Evolutionary conservation across 2,888 invertebrate genomes (phyloP).

Genomic region (Allacma fusca): DNA sequence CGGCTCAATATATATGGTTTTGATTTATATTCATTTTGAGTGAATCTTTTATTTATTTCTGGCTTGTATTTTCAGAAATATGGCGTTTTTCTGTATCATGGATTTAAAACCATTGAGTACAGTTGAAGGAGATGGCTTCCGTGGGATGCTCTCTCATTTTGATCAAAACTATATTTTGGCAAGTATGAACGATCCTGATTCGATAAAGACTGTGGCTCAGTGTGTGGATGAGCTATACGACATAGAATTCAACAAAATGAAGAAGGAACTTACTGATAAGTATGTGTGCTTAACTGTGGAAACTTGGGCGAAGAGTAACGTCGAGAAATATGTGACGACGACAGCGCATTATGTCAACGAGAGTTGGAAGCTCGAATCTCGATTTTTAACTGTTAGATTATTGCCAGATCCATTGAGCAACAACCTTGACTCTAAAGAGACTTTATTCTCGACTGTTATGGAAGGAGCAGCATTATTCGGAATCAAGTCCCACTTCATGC

Average conservation of each 20-base stretch:
- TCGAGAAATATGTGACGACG: slow-evolving; percentile 29
- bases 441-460: slow-evolving; percentile 13
- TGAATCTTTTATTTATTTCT: too few species aligned
- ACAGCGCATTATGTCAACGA: slow-evolving; percentile 27
- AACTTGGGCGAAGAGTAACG: slow-evolving; percentile 34
- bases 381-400: slow-evolving; percentile 17
- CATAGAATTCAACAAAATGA: slow-evolving; percentile 32
- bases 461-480: slow-evolving; percentile 22
- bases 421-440: not conserved
- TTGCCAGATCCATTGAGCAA: slow-evolving; percentile 14
- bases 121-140: slow-evolving; percentile 43
- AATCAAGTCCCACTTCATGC: slow-evolving; percentile 11
- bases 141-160: slow-evolving; percentile 41
- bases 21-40: slow-evolving; percentile 5
- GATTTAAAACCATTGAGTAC: slow-evolving; percentile 44
- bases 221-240: slow-evolving; percentile 46
- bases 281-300: slow-evolving; percentile 32
- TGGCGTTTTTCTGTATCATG: slow-evolving; percentile 46
- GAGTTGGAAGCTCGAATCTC: slow-evolving; percentile 25
- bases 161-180: slow-evolving; percentile 41
- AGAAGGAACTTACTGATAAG: slow-evolving; percentile 35
- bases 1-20: not conserved
- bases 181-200: slow-evolving; percentile 22
- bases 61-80: slow-evolving; percentile 43
- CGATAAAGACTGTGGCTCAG: slow-evolving; percentile 28